Base-by-base conservation (phyloP, 2,797 vertebrate species). In the Cygnus olor region DNA sequence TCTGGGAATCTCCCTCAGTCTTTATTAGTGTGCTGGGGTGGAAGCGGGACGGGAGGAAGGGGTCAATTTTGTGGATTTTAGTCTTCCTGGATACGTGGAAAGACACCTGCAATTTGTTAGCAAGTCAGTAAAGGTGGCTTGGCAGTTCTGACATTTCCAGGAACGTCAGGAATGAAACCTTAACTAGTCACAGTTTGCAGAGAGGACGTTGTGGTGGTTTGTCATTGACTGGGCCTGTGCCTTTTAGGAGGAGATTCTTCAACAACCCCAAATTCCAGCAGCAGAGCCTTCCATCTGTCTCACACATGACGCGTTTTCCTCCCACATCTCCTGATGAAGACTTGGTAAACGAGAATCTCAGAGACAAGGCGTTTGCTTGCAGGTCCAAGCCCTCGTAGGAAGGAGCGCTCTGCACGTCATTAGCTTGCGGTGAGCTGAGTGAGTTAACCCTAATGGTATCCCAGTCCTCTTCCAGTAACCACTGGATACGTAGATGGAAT, bases 371-470 rank as follows among this genome's bases (percentile, higher is more conserved):
- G 0, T 57, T 86, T 56, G 42, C 45, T 85, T 65, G n/a, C 78
- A 90, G 45, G 78, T 84, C 73, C 60, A 72, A 11, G 56, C 42
- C 88, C 36, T 73, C 0, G 0, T 44, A 73, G 63, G 58, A 73
- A 80, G 57, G 71, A 73, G 5, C 51, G 7, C 11, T 32, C 81
- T 86, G 80, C 36, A 53, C 28, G 15, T 88, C 14, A 4, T 90
- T 76, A 72, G 44, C 69, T 32, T 90, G 88, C 0, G 3, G 82
- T 8, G 9, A 89, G 58, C 87, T 22, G 68, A 51, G 42, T 83
- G 73, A 96, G 85, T 77, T 93, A 86, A 92, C n/a, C 44, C 36
- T 79, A 17, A 8, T 72, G 88, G 47, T 45, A 93, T 88, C 89
- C 63, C 53, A 56, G 6, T 34, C 70, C 40, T 86, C 51, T 61